Percentiles rank a stretch among this genome's conserved stretches.
Conservation (phyloP, 2,113 vertebrate species). For the Anseranas semipalmata region DNA sequence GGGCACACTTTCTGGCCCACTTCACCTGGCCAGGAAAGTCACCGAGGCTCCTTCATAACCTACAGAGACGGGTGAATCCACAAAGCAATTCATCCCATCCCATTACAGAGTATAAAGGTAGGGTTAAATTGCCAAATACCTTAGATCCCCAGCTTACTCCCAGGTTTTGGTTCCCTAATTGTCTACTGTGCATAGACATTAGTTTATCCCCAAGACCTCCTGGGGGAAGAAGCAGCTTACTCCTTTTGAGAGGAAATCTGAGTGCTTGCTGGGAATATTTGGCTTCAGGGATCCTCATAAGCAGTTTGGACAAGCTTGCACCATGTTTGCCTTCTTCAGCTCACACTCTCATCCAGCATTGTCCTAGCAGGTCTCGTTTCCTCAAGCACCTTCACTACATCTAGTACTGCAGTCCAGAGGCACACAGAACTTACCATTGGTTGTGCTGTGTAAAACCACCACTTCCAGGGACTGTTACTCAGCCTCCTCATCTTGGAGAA, state of each 20-base stretch:
- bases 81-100: neutral
- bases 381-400: neutral
- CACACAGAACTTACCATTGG: neutral
- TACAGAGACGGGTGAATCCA: neutral
- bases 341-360: neutral
- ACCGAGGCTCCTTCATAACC: neutral
- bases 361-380: neutral
- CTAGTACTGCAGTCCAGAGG: neutral
- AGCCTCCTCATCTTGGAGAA: neutral
- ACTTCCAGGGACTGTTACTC: neutral
- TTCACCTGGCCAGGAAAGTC: neutral
- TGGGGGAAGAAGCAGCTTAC: neutral
- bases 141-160: neutral
- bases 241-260: neutral
- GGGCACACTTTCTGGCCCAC: neutral
- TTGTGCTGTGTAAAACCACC: neutral
- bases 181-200: neutral
- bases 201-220: neutral
- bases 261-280: neutral
- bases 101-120: neutral
- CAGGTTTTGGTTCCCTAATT: neutral
- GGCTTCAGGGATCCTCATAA: neutral
- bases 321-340: neutral
- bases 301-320: neutral
- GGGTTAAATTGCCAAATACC: neutral